A percentile compares a stretch with the other conserved stretches of the same genome.
phyloP scores from a whole-genome alignment of 2,888 invertebrate genomes.

The Euplexia lucipara region DNA sequence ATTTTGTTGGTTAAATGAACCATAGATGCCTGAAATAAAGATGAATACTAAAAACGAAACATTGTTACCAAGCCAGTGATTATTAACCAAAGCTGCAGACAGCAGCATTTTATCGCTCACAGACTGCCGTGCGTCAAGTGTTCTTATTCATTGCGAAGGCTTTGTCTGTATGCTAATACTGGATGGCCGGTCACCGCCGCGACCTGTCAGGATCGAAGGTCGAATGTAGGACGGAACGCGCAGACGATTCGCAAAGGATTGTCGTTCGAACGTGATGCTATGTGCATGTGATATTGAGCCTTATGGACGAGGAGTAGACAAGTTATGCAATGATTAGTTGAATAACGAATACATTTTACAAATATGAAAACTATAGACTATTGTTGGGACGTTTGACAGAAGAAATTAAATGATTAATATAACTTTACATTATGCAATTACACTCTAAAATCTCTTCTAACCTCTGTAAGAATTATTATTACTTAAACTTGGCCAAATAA shows the following conservation, averaged over 20 bases:
- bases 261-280: conserved; percentile 64
- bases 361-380: neutral
- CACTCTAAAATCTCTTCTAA: too few species aligned
- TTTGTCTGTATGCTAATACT: conserved; percentile 88
- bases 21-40: too few species aligned
- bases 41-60: neutral
- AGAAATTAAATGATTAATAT: neutral
- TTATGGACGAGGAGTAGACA: conserved; percentile 39
- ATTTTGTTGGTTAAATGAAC: too few species aligned
- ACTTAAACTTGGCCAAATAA: too few species aligned
- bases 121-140: conserved; percentile 83
- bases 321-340: conserved; percentile 14
- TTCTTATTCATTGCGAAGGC: conserved; percentile 84
- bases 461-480: too few species aligned
- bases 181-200: conserved; percentile 84
- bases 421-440: neutral
- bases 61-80: neutral
- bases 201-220: conserved; percentile 86
- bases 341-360: neutral
- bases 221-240: conserved; percentile 83
- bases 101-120: conserved; percentile 76
- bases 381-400: neutral
- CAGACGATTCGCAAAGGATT: conserved; percentile 66
- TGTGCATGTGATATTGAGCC: conserved; percentile 67
- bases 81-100: neutral